These are phyloP conservation scores for Ranitomeya variabilis DNA, from an alignment of 2,113 vertebrate species.

Conservation along the genomic window DNA sequence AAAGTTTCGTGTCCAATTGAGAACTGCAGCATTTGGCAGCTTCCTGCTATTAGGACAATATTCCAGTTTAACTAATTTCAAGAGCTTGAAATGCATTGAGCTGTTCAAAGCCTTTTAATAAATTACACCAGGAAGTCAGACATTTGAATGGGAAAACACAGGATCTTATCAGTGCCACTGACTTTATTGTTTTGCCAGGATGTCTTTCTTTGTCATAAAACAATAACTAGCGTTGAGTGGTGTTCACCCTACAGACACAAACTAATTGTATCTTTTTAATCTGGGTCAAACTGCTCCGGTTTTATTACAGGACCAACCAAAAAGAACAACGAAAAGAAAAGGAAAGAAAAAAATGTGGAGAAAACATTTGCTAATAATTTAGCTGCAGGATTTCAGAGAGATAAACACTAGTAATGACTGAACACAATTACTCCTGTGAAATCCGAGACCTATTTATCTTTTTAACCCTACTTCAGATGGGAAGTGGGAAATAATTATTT, in stretches of 20 bases:
- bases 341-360: slow-evolving; percentile 43
- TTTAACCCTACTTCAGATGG: slow-evolving; percentile 50
- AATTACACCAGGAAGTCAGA: slow-evolving; percentile 69
- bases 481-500: slow-evolving; percentile 56
- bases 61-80: slow-evolving; percentile 31
- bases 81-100: slow-evolving; percentile 58
- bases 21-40: slow-evolving; percentile 46
- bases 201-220: slow-evolving; percentile 76
- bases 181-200: slow-evolving; percentile 75
- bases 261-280: slow-evolving; percentile 84
- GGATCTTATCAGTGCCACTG: slow-evolving; percentile 66
- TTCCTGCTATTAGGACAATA: slow-evolving; percentile 55
- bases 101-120: slow-evolving; percentile 61
- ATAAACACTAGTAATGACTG: slow-evolving; percentile 64
- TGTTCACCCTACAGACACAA: slow-evolving; percentile 81
- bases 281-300: slow-evolving; percentile 80
- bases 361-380: slow-evolving; percentile 75
- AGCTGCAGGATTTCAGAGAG: slow-evolving; percentile 65
- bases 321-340: slow-evolving; percentile 51
- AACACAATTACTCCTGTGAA: slow-evolving; percentile 53
- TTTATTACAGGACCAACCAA: slow-evolving; percentile 76
- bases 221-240: slow-evolving; percentile 79
- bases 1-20: slow-evolving; percentile 24
- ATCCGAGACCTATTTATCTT: slow-evolving; percentile 51
- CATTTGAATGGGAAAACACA: slow-evolving; percentile 59